Conservation (phyloP, 2,888 invertebrate species). For the Venusia cambrica region DNA sequence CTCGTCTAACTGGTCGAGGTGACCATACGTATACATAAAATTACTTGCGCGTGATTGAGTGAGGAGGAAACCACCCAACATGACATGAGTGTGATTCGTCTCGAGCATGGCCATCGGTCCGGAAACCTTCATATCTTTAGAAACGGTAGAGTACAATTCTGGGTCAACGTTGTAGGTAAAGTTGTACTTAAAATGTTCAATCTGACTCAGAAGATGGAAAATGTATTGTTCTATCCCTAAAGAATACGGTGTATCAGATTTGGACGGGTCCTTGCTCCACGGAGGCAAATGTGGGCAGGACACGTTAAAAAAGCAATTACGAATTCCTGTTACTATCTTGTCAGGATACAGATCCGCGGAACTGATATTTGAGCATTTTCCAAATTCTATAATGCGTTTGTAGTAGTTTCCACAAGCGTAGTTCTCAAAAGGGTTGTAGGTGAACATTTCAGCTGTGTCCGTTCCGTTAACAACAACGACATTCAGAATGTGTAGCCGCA, state of each 20-base stretch:
- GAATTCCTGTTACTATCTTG: conserved; percentile 43
- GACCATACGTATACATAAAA: conserved; percentile 41
- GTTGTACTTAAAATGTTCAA: conserved; percentile 44
- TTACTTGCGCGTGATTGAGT: conserved; percentile 28
- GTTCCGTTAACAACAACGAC: conserved; percentile 44
- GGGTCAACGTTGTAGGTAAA: conserved; percentile 34
- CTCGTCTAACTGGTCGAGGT: conserved; percentile 43
- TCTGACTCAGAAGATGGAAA: conserved; percentile 41
- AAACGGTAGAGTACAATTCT: conserved; percentile 37
- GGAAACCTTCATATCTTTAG: conserved; percentile 35
- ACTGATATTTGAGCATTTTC: conserved; percentile 39
- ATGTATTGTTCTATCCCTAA: conserved; percentile 41
- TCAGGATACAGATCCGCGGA: conserved; percentile 35
- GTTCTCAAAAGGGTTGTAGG: conserved; percentile 56
- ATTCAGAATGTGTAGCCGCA: conserved; percentile 38
- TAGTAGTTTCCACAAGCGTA: conserved; percentile 55
- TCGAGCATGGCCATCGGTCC: conserved; percentile 37
- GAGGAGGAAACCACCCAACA: conserved; percentile 38
- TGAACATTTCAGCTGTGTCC: conserved; percentile 39
- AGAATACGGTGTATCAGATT: conserved; percentile 1
- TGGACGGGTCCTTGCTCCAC: conserved; percentile 35
- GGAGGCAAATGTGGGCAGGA: conserved; percentile 50
- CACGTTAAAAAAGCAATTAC: conserved; percentile 47
- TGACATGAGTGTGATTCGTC: conserved; percentile 32
- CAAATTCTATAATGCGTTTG: conserved; percentile 39